Conservation (phyloP, 1,140 invertebrate genomes). For the Steinernema feltiae region DNA sequence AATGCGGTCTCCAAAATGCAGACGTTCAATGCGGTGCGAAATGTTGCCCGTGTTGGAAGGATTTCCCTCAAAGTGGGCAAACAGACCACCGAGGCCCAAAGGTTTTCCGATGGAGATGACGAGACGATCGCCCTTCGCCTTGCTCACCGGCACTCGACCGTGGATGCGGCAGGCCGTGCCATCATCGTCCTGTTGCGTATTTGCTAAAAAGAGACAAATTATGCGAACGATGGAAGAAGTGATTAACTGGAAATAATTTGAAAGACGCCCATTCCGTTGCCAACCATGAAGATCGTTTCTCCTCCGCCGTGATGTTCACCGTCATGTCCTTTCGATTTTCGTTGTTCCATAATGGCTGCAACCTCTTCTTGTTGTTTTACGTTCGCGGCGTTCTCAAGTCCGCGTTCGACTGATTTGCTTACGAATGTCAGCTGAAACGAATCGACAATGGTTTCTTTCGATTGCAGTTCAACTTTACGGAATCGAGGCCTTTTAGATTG, state of each 20-base stretch:
- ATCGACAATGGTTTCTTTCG: conserved; percentile 25
- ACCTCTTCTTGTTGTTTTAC: conserved; percentile 47
- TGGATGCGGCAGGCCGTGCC: conserved; percentile 50
- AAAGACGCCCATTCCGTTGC: conserved; percentile 54
- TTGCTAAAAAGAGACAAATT: conserved; percentile 26
- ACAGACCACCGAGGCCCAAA: conserved; percentile 33
- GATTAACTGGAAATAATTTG: conserved; percentile 45
- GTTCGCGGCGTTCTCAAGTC: conserved; percentile 42
- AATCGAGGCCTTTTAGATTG: background rate
- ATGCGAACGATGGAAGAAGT: background rate
- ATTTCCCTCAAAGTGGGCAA: conserved; percentile 39
- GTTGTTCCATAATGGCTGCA: conserved; percentile 40
- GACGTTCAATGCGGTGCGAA: conserved; percentile 55
- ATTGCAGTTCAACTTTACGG: background rate
- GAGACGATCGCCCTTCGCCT: conserved; percentile 47
- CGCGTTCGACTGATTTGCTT: conserved; percentile 46
- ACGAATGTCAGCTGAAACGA: conserved; percentile 49
- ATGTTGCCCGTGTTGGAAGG: conserved; percentile 37
- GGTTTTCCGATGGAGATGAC: conserved; percentile 46
- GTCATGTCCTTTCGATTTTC: conserved; percentile 25
- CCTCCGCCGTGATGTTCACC: conserved; percentile 26
- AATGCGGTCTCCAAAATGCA: conserved; percentile 52
- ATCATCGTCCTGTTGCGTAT: conserved; percentile 34
- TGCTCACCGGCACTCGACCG: conserved; percentile 46
- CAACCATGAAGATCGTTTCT: conserved; percentile 48